phyloP scores from a whole-genome alignment of 2,797 vertebrate genomes.

The Platalea minor region DNA sequence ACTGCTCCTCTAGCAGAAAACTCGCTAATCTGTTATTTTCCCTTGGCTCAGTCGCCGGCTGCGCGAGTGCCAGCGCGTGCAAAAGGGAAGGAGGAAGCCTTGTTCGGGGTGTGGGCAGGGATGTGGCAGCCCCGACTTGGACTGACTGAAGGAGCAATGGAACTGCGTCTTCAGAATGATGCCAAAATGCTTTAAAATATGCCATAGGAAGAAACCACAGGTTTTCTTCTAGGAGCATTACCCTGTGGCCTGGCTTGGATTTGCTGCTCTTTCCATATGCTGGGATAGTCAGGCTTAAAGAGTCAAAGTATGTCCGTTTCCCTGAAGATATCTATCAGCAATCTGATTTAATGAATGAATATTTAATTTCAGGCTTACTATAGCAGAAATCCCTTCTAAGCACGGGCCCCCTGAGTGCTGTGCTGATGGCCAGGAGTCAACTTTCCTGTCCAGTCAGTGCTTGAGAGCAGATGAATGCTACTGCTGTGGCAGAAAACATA shows the following conservation, averaged over 20 bases:
- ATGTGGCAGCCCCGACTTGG: background rate
- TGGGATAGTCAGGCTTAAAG: background rate
- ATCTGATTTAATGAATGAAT: background rate
- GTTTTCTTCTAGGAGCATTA: background rate
- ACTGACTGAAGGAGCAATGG: background rate
- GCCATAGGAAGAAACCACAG: background rate
- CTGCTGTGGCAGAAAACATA: background rate
- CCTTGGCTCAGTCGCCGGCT: background rate
- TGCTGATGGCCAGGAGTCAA: background rate
- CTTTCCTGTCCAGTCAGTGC: background rate
- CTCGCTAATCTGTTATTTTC: rapidly evolving
- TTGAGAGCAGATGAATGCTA: background rate
- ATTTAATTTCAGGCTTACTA: background rate
- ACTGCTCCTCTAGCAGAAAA: background rate
- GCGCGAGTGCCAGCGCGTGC: background rate
- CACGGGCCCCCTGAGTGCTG: background rate
- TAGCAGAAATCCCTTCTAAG: background rate
- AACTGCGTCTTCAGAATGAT: background rate
- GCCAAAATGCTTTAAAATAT: background rate
- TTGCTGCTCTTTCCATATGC: background rate
- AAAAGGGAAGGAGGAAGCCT: background rate
- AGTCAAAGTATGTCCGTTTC: rapidly evolving
- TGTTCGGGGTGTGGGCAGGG: background rate
- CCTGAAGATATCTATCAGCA: background rate
- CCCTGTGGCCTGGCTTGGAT: background rate